Base-by-base conservation (phyloP, 2,797 vertebrate genomes). In the Melanotaenia boesemani region DNA sequence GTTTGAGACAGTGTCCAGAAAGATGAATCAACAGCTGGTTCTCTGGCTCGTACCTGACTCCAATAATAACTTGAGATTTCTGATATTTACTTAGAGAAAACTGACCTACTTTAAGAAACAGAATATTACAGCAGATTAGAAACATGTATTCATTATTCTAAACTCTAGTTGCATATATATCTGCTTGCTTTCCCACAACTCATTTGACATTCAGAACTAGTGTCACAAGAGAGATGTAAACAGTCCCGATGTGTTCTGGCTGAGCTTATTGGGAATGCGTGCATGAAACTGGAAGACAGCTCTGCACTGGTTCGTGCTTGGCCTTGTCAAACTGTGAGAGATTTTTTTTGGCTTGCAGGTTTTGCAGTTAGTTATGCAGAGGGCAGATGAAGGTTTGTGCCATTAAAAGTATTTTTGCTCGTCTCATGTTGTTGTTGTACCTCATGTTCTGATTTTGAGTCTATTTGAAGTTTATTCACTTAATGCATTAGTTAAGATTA, bases 21-120 rank as follows among this genome's bases (percentile, higher is more conserved):
- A 24, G 22, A 59, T 80, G 60, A 73, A 72, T 67, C 66, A 82
- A 22, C 81, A 86, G 80, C 79, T 85, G 82, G 57, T 81, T 20
- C 13, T 56, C 70, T 12, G 32, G 52, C 36, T 77, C 46, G 63
- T 55, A 24, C 22, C 10, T 22, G n/a, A 52, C n/a, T 52, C 59
- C 54, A 46, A 50, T 58, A 22, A 60, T 77, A 36, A 76, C 77
- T 60, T 63, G n/a, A 59, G 18, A 71, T 61, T 59, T 62, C 46
- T 76, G 37, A 58, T 67, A 41, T 67, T 71, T 28, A 63, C 13
- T 73, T 58, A 50, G 55, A 46, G 58, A 50, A 22, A 50, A 50
- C n/a, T 24, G 50, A 52, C 50, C 50, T 24, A 24, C 50, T 52
- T 52, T 36, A 61, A 26, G 65, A 66, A 77, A 71, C 60, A 56